A percentile compares a stretch with the other conserved stretches of the same genome.
phyloP scores from a whole-genome alignment of 2,888 invertebrate genomes.

The Lithosia quadra region DNA sequence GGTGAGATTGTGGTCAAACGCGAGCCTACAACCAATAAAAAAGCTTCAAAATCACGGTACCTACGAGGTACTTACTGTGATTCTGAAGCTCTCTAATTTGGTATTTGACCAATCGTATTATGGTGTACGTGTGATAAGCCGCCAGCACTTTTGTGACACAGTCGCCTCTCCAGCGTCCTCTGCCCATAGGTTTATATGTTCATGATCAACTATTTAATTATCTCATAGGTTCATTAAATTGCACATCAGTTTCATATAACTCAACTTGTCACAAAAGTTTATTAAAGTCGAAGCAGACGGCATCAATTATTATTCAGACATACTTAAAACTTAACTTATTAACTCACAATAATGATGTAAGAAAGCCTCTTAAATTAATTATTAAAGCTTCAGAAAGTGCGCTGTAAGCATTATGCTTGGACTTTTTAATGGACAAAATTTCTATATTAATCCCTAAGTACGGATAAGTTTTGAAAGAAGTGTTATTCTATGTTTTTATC shows the following conservation, averaged over 20 bases:
- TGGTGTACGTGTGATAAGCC: too few species aligned
- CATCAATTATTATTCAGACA: conserved; percentile 10
- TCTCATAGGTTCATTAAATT: background rate
- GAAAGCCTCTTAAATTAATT: conserved; percentile 49
- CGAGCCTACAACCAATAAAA: too few species aligned
- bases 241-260: background rate
- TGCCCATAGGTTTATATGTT: too few species aligned
- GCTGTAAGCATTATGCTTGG: conserved; percentile 37
- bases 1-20: too few species aligned
- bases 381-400: conserved; percentile 51
- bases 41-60: too few species aligned
- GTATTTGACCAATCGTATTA: too few species aligned
- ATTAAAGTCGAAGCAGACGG: background rate
- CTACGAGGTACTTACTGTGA: too few species aligned
- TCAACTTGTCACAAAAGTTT: conserved; percentile 3
- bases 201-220: too few species aligned
- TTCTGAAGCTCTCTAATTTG: too few species aligned
- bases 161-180: too few species aligned
- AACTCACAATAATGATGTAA: conserved; percentile 45
- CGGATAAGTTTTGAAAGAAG: conserved; percentile 40
- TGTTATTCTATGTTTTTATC: conserved; percentile 21
- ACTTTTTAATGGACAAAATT: conserved; percentile 53
- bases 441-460: conserved; percentile 36
- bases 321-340: conserved; percentile 36
- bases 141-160: too few species aligned